Evolutionary conservation across 2,113 vertebrate species (phyloP).

Genomic region (Crotalus horridus): DNA sequence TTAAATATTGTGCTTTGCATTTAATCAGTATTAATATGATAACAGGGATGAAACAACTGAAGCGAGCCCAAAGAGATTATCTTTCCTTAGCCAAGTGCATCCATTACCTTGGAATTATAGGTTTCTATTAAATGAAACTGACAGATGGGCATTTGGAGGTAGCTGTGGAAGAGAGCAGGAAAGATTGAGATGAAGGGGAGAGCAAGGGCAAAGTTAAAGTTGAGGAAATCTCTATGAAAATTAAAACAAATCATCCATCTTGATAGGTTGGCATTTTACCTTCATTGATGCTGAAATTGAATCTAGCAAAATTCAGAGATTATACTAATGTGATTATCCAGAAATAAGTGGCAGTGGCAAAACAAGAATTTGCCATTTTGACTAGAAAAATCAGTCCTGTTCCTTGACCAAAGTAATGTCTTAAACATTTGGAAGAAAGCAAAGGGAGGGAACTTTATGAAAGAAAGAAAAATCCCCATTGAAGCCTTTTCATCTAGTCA

Average conservation of each 20-base stretch:
- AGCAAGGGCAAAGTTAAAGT: constrained; percentile 69
- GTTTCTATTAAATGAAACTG: constrained; percentile 61
- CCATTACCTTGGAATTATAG: constrained; percentile 64
- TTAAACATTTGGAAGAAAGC: not conserved
- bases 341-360: constrained; percentile 12
- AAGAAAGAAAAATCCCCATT: constrained; percentile 21
- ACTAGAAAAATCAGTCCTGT: constrained; percentile 19
- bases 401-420: not conserved
- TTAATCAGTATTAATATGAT: constrained; percentile 69
- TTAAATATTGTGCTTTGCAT: constrained; percentile 50
- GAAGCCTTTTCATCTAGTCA: constrained; percentile 55
- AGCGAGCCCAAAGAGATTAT: constrained; percentile 59
- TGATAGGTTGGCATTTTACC: constrained; percentile 56
- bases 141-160: constrained; percentile 58
- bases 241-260: constrained; percentile 75
- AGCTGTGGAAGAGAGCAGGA: constrained; percentile 47
- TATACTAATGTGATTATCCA: not conserved
- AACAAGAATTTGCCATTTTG: constrained; percentile 15
- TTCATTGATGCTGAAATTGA: constrained; percentile 69
- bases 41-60: constrained; percentile 64
- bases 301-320: constrained; percentile 52
- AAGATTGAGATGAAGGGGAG: constrained; percentile 25
- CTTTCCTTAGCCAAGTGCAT: constrained; percentile 53
- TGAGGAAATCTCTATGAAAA: constrained; percentile 76
- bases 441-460: not conserved